Percentiles rank a stretch among this genome's conserved stretches.
These are phyloP conservation scores for Oncorhynchus mykiss DNA, from an alignment of 2,113 vertebrate species.

Conservation along the genomic window DNA sequence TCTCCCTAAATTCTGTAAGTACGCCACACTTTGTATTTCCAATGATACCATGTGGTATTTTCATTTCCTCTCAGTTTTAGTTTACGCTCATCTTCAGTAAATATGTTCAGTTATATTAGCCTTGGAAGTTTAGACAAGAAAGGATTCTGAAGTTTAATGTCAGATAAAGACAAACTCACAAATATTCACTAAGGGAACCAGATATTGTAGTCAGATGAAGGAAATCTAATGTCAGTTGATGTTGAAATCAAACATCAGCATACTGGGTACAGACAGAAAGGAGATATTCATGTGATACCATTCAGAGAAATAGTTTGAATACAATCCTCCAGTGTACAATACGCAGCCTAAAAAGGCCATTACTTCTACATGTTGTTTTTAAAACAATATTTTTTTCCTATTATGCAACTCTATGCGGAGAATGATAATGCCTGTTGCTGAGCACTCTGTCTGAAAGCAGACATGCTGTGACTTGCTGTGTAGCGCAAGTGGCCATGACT, in stretches of 20 bases:
- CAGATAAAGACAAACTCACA: neutral
- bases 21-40: conserved; percentile 34
- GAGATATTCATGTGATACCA: neutral
- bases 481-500: conserved; percentile 46
- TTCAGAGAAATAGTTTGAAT: neutral
- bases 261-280: neutral
- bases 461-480: conserved; percentile 40
- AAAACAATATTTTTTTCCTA: neutral
- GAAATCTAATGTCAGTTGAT: neutral
- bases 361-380: neutral
- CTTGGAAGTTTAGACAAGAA: neutral
- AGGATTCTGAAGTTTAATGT: neutral
- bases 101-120: neutral
- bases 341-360: too few relatives aligned
- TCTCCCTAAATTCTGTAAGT: conserved; percentile 89
- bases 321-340: neutral
- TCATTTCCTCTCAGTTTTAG: neutral
- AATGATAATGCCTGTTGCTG: neutral
- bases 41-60: conserved; percentile 28
- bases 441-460: conserved; percentile 18
- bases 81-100: neutral
- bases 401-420: neutral
- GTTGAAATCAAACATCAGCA: neutral
- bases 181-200: neutral
- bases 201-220: neutral